Evolutionary conservation across 1,140 invertebrate genomes (phyloP), one percentile per base, ranked within the genome.

Genomic region (Marisa cornuarietis): DNA sequence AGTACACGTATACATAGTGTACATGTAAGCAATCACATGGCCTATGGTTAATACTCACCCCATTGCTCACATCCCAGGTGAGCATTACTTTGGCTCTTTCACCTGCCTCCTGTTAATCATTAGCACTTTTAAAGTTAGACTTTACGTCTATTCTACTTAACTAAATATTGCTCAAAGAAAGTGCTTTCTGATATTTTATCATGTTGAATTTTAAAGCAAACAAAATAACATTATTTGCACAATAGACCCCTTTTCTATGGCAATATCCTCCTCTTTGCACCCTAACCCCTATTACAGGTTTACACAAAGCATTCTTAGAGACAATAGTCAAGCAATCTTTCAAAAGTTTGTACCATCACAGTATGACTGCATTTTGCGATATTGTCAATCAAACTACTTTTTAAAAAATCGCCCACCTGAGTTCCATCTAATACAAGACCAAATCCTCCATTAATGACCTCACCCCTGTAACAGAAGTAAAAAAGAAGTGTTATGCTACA

Each of bases 371-470:
- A 16, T 11, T 14, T 24, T 22, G 18, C 18, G n/a, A 9, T n/a
- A n/a, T n/a, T n/a, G n/a, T n/a, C n/a, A 11, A 31, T 68, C 4
- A 54, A 7, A 11, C 1, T 11, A 26, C 24, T 61, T 62, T 24
- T 58, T 52, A 65, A 52, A 81, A 68, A 80, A 78, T 62, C 62
- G 77, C 81, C 82, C 87, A 92, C 92, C 82, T 92, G 84, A 11
- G 91, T 89, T 49, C 94, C 94, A 90, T 95, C 94, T n/a, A 95
- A 87, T 3, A 95, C 88, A 52, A 95, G 85, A 49, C 94, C 94
- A 89, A 95, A 95, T 9, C 94, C 94, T 66, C 94, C 94, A 88
- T 95, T 95, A 13, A 94, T 93, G 0, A 93, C 94, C 88, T 95
- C 94, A 52, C 94, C 94, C 93, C 93, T 93, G 78, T 10, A 84